Evolutionary conservation across 2,113 vertebrate species (phyloP).

Genomic region (zebrafish (Danio rerio)): DNA sequence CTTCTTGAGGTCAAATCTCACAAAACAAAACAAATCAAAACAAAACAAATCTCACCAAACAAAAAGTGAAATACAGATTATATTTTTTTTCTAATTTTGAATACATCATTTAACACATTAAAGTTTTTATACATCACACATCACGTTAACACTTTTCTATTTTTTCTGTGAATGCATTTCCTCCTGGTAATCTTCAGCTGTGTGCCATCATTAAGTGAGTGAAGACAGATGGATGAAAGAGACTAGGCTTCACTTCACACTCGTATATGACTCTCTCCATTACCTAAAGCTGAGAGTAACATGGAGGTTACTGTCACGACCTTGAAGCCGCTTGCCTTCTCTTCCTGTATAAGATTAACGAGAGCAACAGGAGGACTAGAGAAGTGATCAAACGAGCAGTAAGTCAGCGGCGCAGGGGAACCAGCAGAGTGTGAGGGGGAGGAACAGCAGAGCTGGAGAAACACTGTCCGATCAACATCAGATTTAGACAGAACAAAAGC

Average conservation of each 20-base stretch:
- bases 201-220: not conserved
- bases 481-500: not conserved
- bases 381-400: slow-evolving; percentile 21
- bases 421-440: not conserved
- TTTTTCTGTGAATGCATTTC: not conserved
- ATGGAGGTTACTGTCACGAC: not conserved
- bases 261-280: slow-evolving; percentile 43
- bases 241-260: slow-evolving; percentile 55
- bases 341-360: slow-evolving; percentile 23
- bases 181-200: slow-evolving; percentile 34
- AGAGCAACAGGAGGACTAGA: not conserved
- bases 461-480: not conserved
- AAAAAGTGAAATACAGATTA: too few relatives aligned
- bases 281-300: not conserved
- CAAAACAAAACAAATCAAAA: too few relatives aligned
- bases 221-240: slow-evolving; percentile 3
- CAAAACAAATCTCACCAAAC: too few relatives aligned
- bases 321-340: not conserved
- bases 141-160: too few relatives aligned
- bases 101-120: too few relatives aligned
- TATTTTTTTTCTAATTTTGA: too few relatives aligned
- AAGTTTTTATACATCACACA: too few relatives aligned
- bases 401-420: slow-evolving; percentile 15
- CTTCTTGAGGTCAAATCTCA: too few relatives aligned
- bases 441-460: not conserved